Evolutionary conservation across 2,888 invertebrate species (phyloP).

Genomic region (Parochlus steinenii): DNA sequence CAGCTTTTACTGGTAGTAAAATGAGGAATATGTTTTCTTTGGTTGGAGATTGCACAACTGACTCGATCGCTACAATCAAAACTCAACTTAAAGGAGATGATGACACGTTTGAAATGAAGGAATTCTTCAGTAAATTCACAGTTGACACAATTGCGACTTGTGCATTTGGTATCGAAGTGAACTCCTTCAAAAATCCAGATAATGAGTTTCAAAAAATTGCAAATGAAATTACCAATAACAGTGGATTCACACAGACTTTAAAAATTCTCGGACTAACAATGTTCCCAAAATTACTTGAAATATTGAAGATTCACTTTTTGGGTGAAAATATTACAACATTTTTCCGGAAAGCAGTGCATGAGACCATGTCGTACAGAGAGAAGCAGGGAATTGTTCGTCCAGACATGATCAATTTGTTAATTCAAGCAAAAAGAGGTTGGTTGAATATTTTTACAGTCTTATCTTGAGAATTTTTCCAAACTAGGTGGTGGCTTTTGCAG

Average conservation of each 20-base stretch:
- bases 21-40: conserved; percentile 20
- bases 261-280: conserved; percentile 17
- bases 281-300: conserved; percentile 13
- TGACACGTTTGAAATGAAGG: conserved; percentile 24
- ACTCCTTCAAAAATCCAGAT: conserved; percentile 33
- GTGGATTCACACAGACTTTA: conserved; percentile 14
- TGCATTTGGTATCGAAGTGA: conserved; percentile 30
- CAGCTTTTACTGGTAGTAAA: conserved; percentile 21
- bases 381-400: conserved; percentile 28
- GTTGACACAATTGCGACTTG: conserved; percentile 32
- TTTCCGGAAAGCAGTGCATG: conserved; percentile 27
- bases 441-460: no score
- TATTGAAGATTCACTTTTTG: conserved; percentile 17
- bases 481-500: no score
- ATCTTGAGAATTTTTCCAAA: no score
- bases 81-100: conserved; percentile 2
- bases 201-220: conserved; percentile 38
- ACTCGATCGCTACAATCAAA: conserved; percentile 1
- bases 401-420: conserved; percentile 38
- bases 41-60: conserved; percentile 5
- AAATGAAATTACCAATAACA: conserved; percentile 26
- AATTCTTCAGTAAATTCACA: conserved; percentile 24
- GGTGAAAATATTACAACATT: conserved; percentile 20
- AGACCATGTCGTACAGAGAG: conserved; percentile 29
- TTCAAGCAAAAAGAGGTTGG: conserved; percentile 36